Evolutionary conservation across 2,888 invertebrate genomes (phyloP).

Genomic region (Blastobasis adustella): DNA sequence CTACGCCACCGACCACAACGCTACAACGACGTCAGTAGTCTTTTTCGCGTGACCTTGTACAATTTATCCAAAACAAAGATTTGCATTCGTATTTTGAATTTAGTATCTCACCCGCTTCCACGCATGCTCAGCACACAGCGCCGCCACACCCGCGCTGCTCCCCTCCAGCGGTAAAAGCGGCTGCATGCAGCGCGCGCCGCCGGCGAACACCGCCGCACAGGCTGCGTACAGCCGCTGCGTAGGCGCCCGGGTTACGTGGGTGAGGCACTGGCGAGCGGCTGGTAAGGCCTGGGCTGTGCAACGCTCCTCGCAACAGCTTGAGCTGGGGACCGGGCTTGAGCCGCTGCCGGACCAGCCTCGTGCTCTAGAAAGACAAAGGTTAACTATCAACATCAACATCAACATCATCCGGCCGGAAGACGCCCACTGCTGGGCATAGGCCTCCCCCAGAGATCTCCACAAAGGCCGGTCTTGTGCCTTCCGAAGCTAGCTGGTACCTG

Average conservation of each 20-base stretch:
- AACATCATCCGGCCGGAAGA: no score
- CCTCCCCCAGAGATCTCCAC: no score
- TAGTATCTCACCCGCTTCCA: constrained; percentile 80
- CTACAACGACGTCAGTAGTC: no score
- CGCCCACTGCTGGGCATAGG: no score
- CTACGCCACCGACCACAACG: no score
- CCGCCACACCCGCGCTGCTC: constrained; percentile 69
- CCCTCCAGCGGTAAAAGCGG: constrained; percentile 58
- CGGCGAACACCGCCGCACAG: constrained; percentile 68
- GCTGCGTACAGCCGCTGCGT: constrained; percentile 82
- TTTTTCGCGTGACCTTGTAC: no score
- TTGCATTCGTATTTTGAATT: no score
- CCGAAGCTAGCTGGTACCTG: no score
- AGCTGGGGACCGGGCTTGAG: constrained; percentile 30
- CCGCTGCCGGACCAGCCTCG: constrained; percentile 51
- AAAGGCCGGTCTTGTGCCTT: no score
- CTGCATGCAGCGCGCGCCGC: constrained; percentile 61
- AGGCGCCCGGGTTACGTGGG: constrained; percentile 89
- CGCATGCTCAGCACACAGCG: constrained; percentile 90
- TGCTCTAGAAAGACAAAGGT: constrained; percentile 23
- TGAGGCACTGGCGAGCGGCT: constrained; percentile 86
- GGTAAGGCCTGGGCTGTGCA: constrained; percentile 75
- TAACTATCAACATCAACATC: no score
- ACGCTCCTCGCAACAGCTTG: constrained; percentile 36
- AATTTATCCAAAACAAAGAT: no score